phyloP scores from a whole-genome alignment of 2,888 invertebrate species.

The Arctia plantaginis region DNA sequence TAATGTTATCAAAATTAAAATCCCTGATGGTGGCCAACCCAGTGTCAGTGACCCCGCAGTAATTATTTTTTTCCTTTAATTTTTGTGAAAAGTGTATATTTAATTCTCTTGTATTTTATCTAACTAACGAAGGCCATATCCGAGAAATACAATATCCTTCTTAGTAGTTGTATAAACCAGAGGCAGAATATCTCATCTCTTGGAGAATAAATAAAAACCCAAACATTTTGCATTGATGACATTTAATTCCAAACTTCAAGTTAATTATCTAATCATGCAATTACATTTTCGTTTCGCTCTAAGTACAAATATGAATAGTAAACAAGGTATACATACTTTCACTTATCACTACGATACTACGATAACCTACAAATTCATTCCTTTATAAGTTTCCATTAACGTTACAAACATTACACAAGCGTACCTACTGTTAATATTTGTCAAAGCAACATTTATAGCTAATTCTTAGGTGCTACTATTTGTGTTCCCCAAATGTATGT shows the following conservation, averaged over 20 bases:
- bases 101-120: no score
- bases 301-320: not conserved
- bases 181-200: not conserved
- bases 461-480: not conserved
- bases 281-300: not conserved
- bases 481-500: not conserved
- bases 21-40: no score
- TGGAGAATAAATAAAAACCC: not conserved
- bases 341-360: not conserved
- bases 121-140: no score
- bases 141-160: no score
- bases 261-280: not conserved
- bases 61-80: no score
- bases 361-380: not conserved
- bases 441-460: not conserved
- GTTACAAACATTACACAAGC: not conserved
- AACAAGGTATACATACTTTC: not conserved
- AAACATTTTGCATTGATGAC: not conserved
- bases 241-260: not conserved
- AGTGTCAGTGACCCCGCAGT: no score
- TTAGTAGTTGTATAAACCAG: no score
- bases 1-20: no score
- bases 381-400: not conserved
- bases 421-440: not conserved
- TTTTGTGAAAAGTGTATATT: no score